Evolutionary conservation across 2,888 invertebrate species (phyloP), one percentile per base, ranked within the genome.

Genomic region (Trichopoda pennipes): DNA sequence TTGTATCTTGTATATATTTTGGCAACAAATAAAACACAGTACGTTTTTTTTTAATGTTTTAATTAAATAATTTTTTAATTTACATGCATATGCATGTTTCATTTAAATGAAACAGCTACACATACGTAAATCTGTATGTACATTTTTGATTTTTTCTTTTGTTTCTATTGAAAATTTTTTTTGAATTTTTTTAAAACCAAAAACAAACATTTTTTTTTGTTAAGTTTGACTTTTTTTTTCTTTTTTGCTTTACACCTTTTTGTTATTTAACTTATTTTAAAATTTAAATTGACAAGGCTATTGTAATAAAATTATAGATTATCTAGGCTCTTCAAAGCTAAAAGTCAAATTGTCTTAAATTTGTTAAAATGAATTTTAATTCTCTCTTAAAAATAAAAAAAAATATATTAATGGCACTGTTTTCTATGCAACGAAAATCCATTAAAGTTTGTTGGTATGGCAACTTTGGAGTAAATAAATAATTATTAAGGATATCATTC

Each of bases 1-100:
- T 78, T 81, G 76, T 81, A 81, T 84, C 87, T 87, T 84, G 85
- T 89, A 88, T 86, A 87, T 89, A 86, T 90, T 72, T 90, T 90
- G 90, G 90, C 91, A 90, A 90, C 90, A 90, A 91, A 90, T 90
- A 90, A n/a, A 90, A 91, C 91, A 91, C 90, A 90, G 91, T 91
- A 91, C 90, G 90, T 89, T 90, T 86, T 49, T 49, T 64, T 56
- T 12, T 10, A 21, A 85, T 84, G 84, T 84, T 84, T 83, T 64
- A 28, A 4, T 28, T 28, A 7, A n/a, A n/a, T 16, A 21, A 85
- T 84, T 85, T 84, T 84, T 84, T 69, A 28, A 28, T 28, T 6
- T 28, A 28, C 2, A 28, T 28, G 35, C 70, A 64, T 84, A 70
- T 81, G 63, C 61, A 82, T 68, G 69, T 74, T n/a, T n/a, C n/a